Conservation (phyloP, 1,140 invertebrate species). For the Penaeus japonicus region DNA sequence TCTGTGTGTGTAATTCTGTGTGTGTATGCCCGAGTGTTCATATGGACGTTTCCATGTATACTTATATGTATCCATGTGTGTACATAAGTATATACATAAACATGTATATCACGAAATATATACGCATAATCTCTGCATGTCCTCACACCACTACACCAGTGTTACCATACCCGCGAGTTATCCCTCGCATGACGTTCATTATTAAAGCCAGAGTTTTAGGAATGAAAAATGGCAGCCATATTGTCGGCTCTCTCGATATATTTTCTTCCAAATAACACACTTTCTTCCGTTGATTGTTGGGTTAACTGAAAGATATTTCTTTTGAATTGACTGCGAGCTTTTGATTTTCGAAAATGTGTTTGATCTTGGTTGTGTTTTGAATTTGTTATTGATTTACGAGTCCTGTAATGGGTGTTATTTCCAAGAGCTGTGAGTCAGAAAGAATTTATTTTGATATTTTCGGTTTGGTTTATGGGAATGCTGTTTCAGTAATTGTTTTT, state of each 20-base stretch:
- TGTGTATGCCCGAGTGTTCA: constrained; percentile 3
- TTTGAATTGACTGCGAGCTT: not conserved
- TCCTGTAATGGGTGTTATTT: too few relatives aligned
- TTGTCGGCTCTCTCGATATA: not conserved
- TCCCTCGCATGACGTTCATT: not conserved
- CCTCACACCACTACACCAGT: not conserved
- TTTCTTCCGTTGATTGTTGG: not conserved
- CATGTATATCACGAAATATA: not conserved
- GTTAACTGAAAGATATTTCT: not conserved
- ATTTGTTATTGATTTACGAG: not conserved
- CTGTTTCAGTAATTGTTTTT: too few relatives aligned
- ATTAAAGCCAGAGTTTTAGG: not conserved
- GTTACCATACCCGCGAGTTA: not conserved
- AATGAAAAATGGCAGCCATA: too few relatives aligned
- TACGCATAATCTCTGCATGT: too few relatives aligned
- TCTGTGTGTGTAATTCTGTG: constrained; percentile 1
- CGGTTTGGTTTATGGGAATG: not conserved
- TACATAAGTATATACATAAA: not conserved
- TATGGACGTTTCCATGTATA: constrained; percentile 19
- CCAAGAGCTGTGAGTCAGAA: not conserved
- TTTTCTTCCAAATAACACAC: not conserved
- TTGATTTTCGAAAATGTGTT: not conserved
- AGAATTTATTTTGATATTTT: not conserved
- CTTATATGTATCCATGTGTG: not conserved
- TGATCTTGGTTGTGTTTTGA: not conserved